Evolutionary conservation across 2,113 vertebrate genomes (phyloP), one percentile per base, ranked within the genome.

Genomic region (Zapornia atra): DNA sequence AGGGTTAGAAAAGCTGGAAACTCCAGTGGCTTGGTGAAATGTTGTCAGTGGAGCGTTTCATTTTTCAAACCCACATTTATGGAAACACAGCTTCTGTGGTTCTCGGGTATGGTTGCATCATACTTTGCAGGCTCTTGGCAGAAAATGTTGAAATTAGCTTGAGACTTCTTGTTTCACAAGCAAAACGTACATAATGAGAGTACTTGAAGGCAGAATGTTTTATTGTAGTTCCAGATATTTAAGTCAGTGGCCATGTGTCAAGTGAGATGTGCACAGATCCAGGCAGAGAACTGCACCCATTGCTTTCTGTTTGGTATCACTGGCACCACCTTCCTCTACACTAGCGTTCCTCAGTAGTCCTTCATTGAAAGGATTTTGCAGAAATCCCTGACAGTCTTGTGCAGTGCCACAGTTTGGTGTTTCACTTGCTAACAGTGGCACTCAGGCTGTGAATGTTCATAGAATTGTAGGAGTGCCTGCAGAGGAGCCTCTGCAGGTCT

Each of bases 31-130:
- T 79, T 69, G 31, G 34, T 78, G 65, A 91, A 91, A 70, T 56
- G 42, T 66, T 86, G 61, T 68, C 65, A 76, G 5, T 53, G 25
- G 34, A 25, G 18, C 53, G 56, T 87, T 95, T 95, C 3, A 40
- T 86, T 95, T 96, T 91, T 65, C 71, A 95, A 92, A 31, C 33
- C 69, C 65, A 60, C 53, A 76, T 85, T 24, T 82, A 84, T 76
- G 61, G 60, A 94, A 91, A 82, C 69, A 90, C 4, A 1, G 24
- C 26, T 92, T 89, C 72, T 89, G 91, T 71, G 80, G 60, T 83
- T 94, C 60, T 91, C 24, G 92, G 89, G 82, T 94, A 64, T 2
- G 4, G 18, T 87, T 87, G 88, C 61, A n/a, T 91, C 72, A 86
- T 48, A 56, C n/a, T 96, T 90, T 26, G 24, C 26, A 65, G 69